Conservation (phyloP, 2,113 vertebrate species). For the Peucedramus taeniatus region DNA sequence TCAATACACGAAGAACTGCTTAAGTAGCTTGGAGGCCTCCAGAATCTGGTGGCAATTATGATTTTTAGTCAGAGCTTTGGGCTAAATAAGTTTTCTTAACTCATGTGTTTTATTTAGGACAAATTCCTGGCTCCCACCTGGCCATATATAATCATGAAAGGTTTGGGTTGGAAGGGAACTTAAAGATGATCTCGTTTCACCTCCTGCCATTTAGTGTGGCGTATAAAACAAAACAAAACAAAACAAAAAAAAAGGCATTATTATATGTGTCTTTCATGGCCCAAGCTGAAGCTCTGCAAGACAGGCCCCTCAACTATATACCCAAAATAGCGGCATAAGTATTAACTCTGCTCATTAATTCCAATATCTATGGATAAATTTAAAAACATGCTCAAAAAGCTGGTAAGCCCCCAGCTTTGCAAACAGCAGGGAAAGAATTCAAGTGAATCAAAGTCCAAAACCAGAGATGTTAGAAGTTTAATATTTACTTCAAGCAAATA, state of each 20-base stretch:
- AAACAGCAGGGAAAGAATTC: not conserved
- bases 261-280: not conserved
- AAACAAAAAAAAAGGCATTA: not conserved
- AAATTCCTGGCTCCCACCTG: not conserved
- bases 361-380: not conserved
- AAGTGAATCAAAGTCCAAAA: slow-evolving; percentile 9
- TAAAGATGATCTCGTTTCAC: not conserved
- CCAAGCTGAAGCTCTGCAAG: not conserved
- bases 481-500: slow-evolving; percentile 49
- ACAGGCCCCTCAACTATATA: not conserved
- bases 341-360: not conserved
- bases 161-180: not conserved
- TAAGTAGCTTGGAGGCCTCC: not conserved
- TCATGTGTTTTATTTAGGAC: not conserved
- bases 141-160: not conserved
- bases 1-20: not conserved
- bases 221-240: not conserved
- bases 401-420: not conserved
- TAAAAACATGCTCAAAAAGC: not conserved
- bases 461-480: not conserved
- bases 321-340: not conserved
- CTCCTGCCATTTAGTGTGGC: not conserved
- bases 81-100: not conserved
- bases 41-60: not conserved
- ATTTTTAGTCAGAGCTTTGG: not conserved